phyloP scores from a whole-genome alignment of 1,140 invertebrate species.

The Ephestia elutella region DNA sequence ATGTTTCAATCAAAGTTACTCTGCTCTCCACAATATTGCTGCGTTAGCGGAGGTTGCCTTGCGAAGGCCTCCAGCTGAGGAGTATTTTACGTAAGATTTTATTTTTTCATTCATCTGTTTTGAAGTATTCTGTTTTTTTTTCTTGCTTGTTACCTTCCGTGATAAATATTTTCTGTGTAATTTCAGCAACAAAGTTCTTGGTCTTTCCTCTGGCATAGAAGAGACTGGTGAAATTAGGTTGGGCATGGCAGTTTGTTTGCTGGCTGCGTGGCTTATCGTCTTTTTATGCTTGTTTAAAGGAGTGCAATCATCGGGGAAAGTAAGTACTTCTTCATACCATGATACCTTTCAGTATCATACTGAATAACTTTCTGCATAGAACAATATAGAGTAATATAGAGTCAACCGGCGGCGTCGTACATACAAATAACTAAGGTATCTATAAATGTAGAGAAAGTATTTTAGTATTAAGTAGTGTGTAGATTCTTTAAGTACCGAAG shows the following conservation, averaged over 20 bases:
- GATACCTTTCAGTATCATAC: no score
- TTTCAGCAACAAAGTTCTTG: slow-evolving; percentile 82
- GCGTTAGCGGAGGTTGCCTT: slow-evolving; percentile 74
- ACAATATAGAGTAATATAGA: neutral
- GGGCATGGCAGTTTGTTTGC: slow-evolving; percentile 81
- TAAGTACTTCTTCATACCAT: slow-evolving; percentile 29
- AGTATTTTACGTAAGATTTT: slow-evolving; percentile 85
- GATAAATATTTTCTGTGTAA: neutral
- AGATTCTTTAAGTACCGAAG: no score
- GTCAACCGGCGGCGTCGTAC: no score
- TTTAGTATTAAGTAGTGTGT: no score
- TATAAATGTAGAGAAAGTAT: neutral
- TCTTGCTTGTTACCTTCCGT: no score
- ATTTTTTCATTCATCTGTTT: neutral
- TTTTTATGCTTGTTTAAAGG: slow-evolving; percentile 88
- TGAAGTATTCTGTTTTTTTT: no score
- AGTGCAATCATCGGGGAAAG: slow-evolving; percentile 88
- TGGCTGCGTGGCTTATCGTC: slow-evolving; percentile 86
- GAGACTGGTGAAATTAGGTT: slow-evolving; percentile 80
- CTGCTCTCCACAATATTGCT: slow-evolving; percentile 67
- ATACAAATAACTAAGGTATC: neutral
- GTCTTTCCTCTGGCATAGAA: slow-evolving; percentile 83
- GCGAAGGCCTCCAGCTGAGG: slow-evolving; percentile 84
- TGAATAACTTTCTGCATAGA: neutral
- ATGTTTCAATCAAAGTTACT: slow-evolving; percentile 74